Evolutionary conservation across 2,797 vertebrate species (phyloP).

Genomic region (Benthosema pterotum): DNA sequence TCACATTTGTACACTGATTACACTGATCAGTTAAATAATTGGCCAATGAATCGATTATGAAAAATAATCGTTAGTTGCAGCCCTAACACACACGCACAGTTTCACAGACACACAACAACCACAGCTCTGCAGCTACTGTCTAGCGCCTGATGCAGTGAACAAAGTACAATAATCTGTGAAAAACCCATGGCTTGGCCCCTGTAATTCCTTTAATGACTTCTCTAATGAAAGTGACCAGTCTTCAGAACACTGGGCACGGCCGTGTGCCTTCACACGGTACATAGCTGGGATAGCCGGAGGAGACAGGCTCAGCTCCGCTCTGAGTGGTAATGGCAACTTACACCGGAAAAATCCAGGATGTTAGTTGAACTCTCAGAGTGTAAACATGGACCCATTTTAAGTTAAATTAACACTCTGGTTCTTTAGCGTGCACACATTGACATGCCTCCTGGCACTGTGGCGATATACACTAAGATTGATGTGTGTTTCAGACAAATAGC

Average conservation of each 20-base stretch:
- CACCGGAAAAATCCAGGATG: background rate
- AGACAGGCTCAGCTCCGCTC: slow-evolving; percentile 71
- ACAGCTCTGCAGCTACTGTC: slow-evolving; percentile 46
- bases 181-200: slow-evolving; percentile 58
- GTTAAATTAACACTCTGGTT: too few relatives aligned
- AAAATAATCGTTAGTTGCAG: too few relatives aligned
- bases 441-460: slow-evolving; percentile 69
- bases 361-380: too few relatives aligned
- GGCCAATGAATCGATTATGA: too few relatives aligned
- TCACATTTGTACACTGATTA: too few relatives aligned
- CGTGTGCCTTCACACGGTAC: slow-evolving; percentile 49
- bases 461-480: slow-evolving; percentile 68
- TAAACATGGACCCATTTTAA: too few relatives aligned
- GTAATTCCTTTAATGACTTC: slow-evolving; percentile 77
- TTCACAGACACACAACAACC: slow-evolving; percentile 16
- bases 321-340: slow-evolving; percentile 68
- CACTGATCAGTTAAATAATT: too few relatives aligned
- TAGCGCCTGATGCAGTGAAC: slow-evolving; percentile 55
- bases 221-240: slow-evolving; percentile 77
- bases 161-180: slow-evolving; percentile 57
- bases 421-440: slow-evolving; percentile 5
- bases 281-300: slow-evolving; percentile 63
- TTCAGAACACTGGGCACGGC: slow-evolving; percentile 63
- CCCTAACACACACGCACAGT: slow-evolving; percentile 19
- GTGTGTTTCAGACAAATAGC: slow-evolving; percentile 70